Base-by-base conservation (phyloP, 2,113 vertebrate genomes). In the Hemiscyllium ocellatum region DNA sequence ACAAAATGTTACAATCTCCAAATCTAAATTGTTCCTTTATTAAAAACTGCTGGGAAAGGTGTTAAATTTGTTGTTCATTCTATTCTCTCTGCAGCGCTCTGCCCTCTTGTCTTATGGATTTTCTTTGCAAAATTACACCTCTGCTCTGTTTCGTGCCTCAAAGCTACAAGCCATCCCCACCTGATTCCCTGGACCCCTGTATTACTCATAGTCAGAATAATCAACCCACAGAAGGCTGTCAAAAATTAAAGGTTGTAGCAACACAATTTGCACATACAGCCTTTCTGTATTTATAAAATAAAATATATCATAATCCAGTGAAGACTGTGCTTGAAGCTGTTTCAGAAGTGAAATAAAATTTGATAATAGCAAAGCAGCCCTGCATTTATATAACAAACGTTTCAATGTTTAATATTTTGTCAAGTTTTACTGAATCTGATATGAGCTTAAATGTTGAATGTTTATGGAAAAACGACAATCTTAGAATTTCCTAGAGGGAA, bases 201-300 rank as follows among this genome's bases (percentile, higher is more conserved):
- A 90, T 96, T 97, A 97, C 95, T 96, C 96, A 15, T 95, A 87
- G 20, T 70, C 66, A 96, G 96, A 97, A 96, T 96, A 0, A 96
- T 89, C 95, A 96, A 95, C 95, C 76, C 65, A 94, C 94, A 95
- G 96, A 96, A 96, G 22, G 95, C 96, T 47, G 95, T 96, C 96
- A 96, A 70, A 96, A 96, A 96, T 69, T 96, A 96, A 96, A 69
- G 56, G 10, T n/a, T 0, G 89, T 0, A 0, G 83, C 7, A 91
- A 86, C 95, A 91, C 96, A 96, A 95, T 96, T 96, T 96, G 85
- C 91, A 96, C 96, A 87, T 65, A 95, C 80, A 94, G 3, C 15
- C 5, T 15, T 0, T 91, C 0, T 68, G 72, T 96, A 47, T 69
- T 69, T 94, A 68, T 70, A 69, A 70, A 90, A 68, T 70, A 69